Evolutionary conservation across 2,888 invertebrate genomes (phyloP).

Genomic region (Mystacides longicornis): DNA sequence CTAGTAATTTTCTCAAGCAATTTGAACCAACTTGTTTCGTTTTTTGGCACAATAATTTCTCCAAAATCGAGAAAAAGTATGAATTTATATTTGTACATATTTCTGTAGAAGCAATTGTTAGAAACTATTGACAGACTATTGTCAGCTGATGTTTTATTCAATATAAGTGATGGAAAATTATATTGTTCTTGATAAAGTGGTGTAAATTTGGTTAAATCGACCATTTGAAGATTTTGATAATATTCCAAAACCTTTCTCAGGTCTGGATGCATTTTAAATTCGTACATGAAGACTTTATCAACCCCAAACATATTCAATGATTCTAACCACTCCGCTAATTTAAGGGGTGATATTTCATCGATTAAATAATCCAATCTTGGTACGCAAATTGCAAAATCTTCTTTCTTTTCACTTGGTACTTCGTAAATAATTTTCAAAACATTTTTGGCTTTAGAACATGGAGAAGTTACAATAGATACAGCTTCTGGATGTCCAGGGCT

Average conservation of each 20-base stretch:
- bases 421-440: constrained; percentile 77
- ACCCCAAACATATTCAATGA: constrained; percentile 77
- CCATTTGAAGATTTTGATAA: constrained; percentile 57
- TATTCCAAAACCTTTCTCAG: constrained; percentile 71
- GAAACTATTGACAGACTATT: no score
- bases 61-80: constrained; percentile 86
- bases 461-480: constrained; percentile 73
- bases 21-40: constrained; percentile 64
- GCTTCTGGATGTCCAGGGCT: constrained; percentile 66
- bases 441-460: constrained; percentile 79
- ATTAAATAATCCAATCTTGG: constrained; percentile 90
- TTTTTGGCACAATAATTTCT: constrained; percentile 87
- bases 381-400: constrained; percentile 85
- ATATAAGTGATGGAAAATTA: constrained; percentile 79
- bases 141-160: constrained; percentile 83
- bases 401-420: constrained; percentile 61
- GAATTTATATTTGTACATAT: constrained; percentile 52
- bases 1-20: constrained; percentile 67
- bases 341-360: constrained; percentile 76
- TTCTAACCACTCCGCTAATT: constrained; percentile 92
- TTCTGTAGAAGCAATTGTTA: constrained; percentile 86
- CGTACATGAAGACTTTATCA: constrained; percentile 85
- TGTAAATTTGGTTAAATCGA: constrained; percentile 68
- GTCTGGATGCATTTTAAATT: constrained; percentile 84
- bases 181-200: no score